phyloP scores from a whole-genome alignment of 2,797 vertebrate genomes.

The Scolopax bukidnonensis region DNA sequence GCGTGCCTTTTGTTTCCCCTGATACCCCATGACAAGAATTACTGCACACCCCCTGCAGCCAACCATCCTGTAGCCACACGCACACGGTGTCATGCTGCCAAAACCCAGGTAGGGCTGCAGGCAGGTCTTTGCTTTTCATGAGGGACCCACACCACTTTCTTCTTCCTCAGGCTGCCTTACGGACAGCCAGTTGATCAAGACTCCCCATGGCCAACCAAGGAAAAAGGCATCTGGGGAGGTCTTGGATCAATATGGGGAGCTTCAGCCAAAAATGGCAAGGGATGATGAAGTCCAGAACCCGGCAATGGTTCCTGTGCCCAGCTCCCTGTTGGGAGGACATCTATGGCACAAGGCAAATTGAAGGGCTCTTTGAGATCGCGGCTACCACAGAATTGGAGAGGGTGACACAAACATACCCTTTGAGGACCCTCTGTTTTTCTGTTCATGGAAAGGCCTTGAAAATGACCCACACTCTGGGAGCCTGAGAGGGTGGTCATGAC shows the following conservation, averaged over 20 bases:
- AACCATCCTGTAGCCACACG: neutral
- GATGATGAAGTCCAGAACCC: neutral
- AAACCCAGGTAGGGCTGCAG: neutral
- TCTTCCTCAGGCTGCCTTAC: neutral
- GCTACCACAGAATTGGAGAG: neutral
- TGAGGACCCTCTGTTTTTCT: neutral
- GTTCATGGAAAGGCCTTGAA: neutral
- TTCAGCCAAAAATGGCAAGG: neutral
- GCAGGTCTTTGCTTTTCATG: neutral
- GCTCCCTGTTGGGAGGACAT: neutral
- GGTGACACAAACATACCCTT: neutral
- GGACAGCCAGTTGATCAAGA: neutral
- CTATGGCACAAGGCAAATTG: neutral
- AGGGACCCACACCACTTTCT: neutral
- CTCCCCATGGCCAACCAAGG: neutral
- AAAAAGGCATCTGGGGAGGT: neutral
- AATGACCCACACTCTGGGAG: accelerated
- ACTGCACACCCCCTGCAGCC: neutral
- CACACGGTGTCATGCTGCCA: neutral
- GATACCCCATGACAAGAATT: neutral
- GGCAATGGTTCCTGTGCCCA: neutral
- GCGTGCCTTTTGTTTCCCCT: neutral
- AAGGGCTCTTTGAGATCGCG: neutral
- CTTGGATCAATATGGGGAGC: neutral
- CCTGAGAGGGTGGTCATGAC: accelerated